Conservation (phyloP, 1,140 invertebrate genomes). For the Sycobia sp. region DNA sequence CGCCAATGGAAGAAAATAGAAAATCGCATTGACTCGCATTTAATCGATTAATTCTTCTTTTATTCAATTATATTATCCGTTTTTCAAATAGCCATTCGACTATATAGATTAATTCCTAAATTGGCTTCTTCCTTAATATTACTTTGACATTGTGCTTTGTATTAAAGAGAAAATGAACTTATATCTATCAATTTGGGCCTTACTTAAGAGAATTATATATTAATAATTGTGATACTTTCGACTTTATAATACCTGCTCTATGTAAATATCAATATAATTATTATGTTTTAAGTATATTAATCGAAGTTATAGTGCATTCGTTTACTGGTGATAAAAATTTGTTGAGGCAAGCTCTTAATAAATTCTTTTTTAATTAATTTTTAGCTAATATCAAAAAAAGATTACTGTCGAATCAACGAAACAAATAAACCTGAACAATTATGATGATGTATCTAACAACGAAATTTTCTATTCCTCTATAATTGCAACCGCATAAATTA, state of each 20-base stretch:
- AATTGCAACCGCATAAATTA: no score
- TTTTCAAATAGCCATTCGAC: background rate
- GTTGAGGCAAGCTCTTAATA: slow-evolving; percentile 20
- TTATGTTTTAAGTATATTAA: slow-evolving; percentile 5
- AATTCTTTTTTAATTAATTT: slow-evolving; percentile 25
- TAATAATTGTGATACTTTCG: slow-evolving; percentile 58
- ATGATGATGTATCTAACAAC: slow-evolving; percentile 21
- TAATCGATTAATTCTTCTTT: slow-evolving; percentile 12
- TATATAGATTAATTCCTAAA: background rate
- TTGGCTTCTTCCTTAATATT: slow-evolving; percentile 10
- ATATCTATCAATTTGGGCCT: slow-evolving; percentile 33
- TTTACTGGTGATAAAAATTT: slow-evolving; percentile 27
- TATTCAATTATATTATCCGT: background rate
- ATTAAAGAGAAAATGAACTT: slow-evolving; percentile 20
- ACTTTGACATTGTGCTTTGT: background rate
- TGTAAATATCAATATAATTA: slow-evolving; percentile 26
- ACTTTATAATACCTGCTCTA: slow-evolving; percentile 54
- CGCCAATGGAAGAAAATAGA: slow-evolving; percentile 33
- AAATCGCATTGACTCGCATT: slow-evolving; percentile 41
- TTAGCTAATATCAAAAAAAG: slow-evolving; percentile 22
- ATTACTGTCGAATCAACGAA: slow-evolving; percentile 30
- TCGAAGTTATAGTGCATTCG: slow-evolving; percentile 40
- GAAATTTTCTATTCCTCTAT: slow-evolving; percentile 15
- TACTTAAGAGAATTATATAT: slow-evolving; percentile 41
- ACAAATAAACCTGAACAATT: slow-evolving; percentile 13